Conservation (phyloP, 2,888 invertebrate genomes). For the Nipponacmea schrenckii region DNA sequence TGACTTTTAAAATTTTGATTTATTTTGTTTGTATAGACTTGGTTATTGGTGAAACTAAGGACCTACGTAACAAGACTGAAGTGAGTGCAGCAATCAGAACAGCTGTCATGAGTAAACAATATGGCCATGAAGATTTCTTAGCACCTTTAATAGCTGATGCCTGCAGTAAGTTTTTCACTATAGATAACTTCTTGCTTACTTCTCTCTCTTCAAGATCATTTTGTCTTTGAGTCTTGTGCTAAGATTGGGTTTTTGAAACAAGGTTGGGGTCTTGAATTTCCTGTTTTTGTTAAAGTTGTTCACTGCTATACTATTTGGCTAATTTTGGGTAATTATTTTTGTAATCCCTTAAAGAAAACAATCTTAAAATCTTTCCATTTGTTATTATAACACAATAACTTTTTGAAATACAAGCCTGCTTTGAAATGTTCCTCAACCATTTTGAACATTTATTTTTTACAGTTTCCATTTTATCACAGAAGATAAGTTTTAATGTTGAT, state of each 20-base stretch:
- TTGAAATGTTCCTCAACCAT: no score
- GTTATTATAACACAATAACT: no score
- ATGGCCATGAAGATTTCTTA: constrained; percentile 94
- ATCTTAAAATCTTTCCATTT: no score
- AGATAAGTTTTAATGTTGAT: constrained; percentile 93
- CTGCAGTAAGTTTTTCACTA: constrained; percentile 58
- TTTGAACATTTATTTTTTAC: constrained; percentile 34
- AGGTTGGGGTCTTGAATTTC: no score
- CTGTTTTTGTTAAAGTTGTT: no score
- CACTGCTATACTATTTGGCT: no score
- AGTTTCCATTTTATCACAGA: constrained; percentile 85
- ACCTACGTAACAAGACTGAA: constrained; percentile 75
- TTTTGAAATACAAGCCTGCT: no score
- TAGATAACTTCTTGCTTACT: neutral
- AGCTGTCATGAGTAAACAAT: constrained; percentile 96
- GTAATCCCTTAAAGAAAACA: no score
- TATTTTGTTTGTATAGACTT: constrained; percentile 46
- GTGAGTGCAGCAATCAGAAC: constrained; percentile 80
- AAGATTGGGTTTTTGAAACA: neutral
- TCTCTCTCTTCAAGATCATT: neutral
- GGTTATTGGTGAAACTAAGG: constrained; percentile 74
- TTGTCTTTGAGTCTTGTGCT: neutral
- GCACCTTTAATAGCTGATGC: constrained; percentile 72
- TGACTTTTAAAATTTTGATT: no score
- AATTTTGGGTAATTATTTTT: no score